A percentile compares a stretch with the other conserved stretches of the same genome.
phyloP scores from a whole-genome alignment of 2,797 vertebrate species.

The Sebastes jordani region DNA sequence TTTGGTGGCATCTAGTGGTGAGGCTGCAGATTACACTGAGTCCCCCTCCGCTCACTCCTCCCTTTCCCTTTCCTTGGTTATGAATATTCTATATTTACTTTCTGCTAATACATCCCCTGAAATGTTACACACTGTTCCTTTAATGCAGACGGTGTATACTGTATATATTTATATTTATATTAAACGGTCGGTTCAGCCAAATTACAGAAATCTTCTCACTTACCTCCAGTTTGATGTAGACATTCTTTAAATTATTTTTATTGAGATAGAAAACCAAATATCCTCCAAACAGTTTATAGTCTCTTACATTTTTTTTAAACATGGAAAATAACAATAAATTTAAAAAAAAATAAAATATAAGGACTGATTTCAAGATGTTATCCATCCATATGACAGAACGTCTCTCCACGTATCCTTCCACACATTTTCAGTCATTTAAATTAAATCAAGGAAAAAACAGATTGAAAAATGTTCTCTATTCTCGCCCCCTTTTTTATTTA shows the following conservation, averaged over 20 bases:
- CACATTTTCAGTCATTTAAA: neutral
- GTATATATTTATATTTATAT: neutral
- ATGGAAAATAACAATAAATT: neutral
- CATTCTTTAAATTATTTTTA: rapidly evolving
- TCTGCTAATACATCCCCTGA: no score
- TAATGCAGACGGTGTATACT: no score
- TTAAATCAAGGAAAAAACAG: neutral
- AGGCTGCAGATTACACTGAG: no score
- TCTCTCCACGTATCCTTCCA: neutral
- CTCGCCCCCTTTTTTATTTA: neutral
- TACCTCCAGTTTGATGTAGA: neutral
- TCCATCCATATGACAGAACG: no score
- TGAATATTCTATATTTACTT: no score
- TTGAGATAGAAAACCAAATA: neutral
- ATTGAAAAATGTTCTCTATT: no score
- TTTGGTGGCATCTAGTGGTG: no score
- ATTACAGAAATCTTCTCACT: neutral
- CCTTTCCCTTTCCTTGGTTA: no score
- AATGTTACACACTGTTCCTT: no score
- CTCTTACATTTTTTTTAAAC: neutral
- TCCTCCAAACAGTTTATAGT: neutral
- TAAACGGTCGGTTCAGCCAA: neutral
- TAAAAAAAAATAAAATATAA: neutral
- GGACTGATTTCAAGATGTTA: neutral
- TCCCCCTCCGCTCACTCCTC: no score